Evolutionary conservation across 2,797 vertebrate genomes (phyloP).

Genomic region (Neosalanx taihuensis): DNA sequence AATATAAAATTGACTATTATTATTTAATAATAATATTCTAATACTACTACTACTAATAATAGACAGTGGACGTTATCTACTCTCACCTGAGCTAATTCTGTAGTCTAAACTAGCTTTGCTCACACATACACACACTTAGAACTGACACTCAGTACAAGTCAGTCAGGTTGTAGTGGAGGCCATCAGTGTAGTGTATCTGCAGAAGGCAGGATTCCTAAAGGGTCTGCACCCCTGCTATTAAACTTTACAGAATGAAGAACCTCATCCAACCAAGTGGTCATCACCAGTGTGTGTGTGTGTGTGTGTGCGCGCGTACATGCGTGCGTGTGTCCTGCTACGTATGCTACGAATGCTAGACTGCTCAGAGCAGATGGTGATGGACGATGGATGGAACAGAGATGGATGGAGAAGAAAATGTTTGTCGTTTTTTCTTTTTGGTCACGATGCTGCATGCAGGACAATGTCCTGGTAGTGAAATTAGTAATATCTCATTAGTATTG

Average conservation of each 20-base stretch:
- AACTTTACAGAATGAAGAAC: constrained; percentile 5
- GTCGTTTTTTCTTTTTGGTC: constrained; percentile 35
- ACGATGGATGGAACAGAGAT: constrained; percentile 57
- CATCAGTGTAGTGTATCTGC: constrained; percentile 25
- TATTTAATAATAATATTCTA: no score
- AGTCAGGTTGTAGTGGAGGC: constrained; percentile 16
- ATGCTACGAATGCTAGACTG: not conserved
- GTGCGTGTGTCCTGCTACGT: not conserved
- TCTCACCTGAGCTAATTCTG: constrained; percentile 50
- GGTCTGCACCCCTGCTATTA: not conserved
- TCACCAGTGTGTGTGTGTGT: constrained; percentile 2
- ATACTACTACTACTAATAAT: no score
- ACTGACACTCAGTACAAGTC: no score
- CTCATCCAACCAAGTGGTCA: not conserved
- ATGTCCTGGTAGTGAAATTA: constrained; percentile 44
- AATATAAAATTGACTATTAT: no score
- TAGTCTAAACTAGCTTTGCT: constrained; percentile 49
- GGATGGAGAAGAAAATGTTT: constrained; percentile 40
- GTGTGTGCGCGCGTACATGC: constrained; percentile 2
- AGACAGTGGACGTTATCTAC: no score
- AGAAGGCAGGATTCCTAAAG: constrained; percentile 2
- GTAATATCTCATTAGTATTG: constrained; percentile 95
- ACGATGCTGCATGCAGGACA: constrained; percentile 32
- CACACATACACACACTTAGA: no score
- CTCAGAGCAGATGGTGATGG: not conserved